phyloP scores from a whole-genome alignment of 2,888 invertebrate genomes.

The Allolobophora icterica region DNA sequence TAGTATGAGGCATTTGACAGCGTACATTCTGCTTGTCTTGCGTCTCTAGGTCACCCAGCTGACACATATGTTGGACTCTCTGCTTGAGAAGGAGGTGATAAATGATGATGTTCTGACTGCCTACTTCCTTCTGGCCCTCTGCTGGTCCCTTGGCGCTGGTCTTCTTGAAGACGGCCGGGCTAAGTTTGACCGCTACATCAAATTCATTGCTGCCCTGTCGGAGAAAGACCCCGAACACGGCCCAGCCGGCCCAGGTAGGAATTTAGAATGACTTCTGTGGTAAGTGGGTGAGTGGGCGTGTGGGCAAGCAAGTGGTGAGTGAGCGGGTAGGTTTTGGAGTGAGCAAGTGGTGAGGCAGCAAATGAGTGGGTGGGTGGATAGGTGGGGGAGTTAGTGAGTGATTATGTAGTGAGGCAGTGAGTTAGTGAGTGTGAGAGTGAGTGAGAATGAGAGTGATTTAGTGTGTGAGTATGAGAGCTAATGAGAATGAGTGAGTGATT shows the following conservation, averaged over 20 bases:
- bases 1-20: background rate
- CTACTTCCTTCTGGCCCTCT: constrained; percentile 77
- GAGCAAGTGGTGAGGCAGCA: no score
- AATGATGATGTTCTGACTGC: constrained; percentile 72
- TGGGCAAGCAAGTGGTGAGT: background rate
- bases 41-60: constrained; percentile 76
- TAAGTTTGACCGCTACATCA: constrained; percentile 81
- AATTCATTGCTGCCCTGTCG: constrained; percentile 75
- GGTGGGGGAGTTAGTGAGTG: no score
- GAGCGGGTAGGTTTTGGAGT: background rate
- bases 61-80: constrained; percentile 79
- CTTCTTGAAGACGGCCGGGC: constrained; percentile 75
- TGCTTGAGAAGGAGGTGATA: constrained; percentile 65
- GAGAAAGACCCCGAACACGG: constrained; percentile 71
- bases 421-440: background rate
- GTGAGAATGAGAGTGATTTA: no score
- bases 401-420: no score
- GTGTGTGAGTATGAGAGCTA: background rate
- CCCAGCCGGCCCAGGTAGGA: constrained; percentile 67
- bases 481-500: no score
- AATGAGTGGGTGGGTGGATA: no score
- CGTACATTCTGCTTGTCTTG: background rate
- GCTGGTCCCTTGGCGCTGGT: constrained; percentile 84
- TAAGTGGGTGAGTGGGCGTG: no score
- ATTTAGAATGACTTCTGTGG: background rate